A percentile compares a stretch with the other conserved stretches of the same genome.
Evolutionary conservation across 2,113 vertebrate species (phyloP).

Genomic region (Ctenomys sociabilis): DNA sequence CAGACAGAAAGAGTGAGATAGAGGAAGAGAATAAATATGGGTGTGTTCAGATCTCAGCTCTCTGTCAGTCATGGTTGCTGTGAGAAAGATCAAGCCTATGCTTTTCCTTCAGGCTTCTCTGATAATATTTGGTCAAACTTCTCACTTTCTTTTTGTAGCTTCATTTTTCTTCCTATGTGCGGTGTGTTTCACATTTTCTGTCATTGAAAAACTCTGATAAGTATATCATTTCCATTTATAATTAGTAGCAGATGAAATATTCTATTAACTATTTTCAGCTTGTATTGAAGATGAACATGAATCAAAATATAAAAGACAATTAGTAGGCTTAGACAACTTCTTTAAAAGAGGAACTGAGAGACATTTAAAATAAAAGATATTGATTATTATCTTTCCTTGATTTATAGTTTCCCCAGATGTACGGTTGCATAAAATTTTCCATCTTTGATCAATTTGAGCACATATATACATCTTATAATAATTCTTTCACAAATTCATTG

Average conservation of each 20-base stretch:
- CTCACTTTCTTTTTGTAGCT: not conserved
- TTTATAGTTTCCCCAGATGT: not conserved
- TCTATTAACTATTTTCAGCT: slow-evolving; percentile 21
- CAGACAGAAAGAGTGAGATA: not conserved
- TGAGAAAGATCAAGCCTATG: accelerated
- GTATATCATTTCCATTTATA: not conserved
- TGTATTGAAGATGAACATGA: not conserved
- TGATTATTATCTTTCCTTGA: not conserved
- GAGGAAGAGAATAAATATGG: not conserved
- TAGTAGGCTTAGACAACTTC: not conserved
- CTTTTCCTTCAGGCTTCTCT: no score
- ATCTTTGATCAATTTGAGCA: not conserved
- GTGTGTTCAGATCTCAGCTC: not conserved
- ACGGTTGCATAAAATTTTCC: not conserved
- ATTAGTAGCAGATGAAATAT: not conserved
- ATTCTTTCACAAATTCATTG: not conserved
- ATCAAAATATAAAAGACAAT: not conserved
- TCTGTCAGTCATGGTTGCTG: accelerated
- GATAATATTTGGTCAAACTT: not conserved
- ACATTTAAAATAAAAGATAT: slow-evolving; percentile 7
- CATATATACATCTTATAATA: not conserved
- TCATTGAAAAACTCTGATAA: not conserved
- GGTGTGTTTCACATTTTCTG: not conserved
- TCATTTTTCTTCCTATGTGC: not conserved
- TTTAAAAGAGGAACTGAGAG: not conserved